Evolutionary conservation across 2,888 invertebrate genomes (phyloP).

Genomic region (Crocallis elinguaria): DNA sequence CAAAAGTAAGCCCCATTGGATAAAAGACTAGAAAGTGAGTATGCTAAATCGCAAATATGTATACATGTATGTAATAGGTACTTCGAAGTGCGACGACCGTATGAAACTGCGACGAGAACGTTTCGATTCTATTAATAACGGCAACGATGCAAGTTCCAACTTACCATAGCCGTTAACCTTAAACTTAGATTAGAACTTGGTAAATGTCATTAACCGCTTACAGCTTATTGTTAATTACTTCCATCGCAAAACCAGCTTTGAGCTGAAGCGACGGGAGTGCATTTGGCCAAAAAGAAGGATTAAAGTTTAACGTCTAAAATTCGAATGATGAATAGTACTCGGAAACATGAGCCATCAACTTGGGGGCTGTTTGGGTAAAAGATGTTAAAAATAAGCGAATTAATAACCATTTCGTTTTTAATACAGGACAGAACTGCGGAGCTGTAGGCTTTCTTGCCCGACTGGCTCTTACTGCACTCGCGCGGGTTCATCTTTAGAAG

Average conservation of each 20-base stretch:
- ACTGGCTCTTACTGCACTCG: slow-evolving; percentile 45
- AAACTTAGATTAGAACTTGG: slow-evolving; percentile 26
- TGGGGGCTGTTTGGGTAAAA: background rate
- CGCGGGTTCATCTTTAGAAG: slow-evolving; percentile 48
- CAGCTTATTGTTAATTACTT: background rate
- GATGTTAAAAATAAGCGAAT: background rate
- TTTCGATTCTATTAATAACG: slow-evolving; percentile 67
- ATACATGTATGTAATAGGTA: slow-evolving; percentile 36
- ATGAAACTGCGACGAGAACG: slow-evolving; percentile 51
- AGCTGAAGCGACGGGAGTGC: background rate
- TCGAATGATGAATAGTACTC: too few relatives aligned
- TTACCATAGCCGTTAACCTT: slow-evolving; percentile 39
- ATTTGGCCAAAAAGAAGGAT: background rate
- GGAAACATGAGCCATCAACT: too few relatives aligned
- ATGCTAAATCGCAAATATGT: slow-evolving; percentile 44
- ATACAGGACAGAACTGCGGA: slow-evolving; percentile 49
- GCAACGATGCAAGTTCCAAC: slow-evolving; percentile 43
- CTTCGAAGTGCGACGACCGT: slow-evolving; percentile 67
- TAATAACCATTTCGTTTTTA: slow-evolving; percentile 50
- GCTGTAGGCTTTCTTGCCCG: slow-evolving; percentile 44
- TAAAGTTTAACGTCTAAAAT: background rate
- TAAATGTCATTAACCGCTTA: background rate
- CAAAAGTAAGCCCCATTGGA: slow-evolving; percentile 15
- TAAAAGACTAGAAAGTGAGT: slow-evolving; percentile 26
- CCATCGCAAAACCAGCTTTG: background rate